Conservation (phyloP, 2,888 invertebrate genomes). For the Cantharis rustica region DNA sequence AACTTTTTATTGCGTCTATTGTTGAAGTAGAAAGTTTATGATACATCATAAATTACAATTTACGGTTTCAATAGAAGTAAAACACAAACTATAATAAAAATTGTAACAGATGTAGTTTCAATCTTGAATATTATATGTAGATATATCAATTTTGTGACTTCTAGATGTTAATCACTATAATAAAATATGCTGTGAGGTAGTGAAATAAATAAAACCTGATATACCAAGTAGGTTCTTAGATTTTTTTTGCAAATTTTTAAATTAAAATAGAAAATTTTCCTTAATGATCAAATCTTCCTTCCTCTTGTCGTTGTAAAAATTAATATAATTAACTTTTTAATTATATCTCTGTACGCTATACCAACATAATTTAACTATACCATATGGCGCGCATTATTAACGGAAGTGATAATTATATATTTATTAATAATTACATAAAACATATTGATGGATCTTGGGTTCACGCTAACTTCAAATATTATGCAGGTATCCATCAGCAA, state of each 20-base stretch:
- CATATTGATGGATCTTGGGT: not conserved
- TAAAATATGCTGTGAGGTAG: not conserved
- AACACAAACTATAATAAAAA: conserved; percentile 6
- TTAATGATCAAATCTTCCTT: not conserved
- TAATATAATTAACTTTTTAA: not conserved
- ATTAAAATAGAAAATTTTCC: not conserved
- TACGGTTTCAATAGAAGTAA: conserved; percentile 13
- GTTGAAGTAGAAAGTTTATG: conserved; percentile 32
- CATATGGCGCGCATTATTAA: not conserved
- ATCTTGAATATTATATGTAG: not conserved
- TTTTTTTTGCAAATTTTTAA: not conserved
- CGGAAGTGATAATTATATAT: not conserved
- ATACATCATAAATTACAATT: conserved; percentile 20
- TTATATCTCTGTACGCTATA: not conserved
- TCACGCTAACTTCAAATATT: not conserved
- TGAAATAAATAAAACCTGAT: not conserved
- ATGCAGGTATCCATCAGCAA: not conserved
- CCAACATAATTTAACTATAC: not conserved
- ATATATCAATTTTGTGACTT: not conserved
- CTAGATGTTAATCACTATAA: not conserved
- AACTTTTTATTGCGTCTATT: conserved; percentile 30
- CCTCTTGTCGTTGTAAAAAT: not conserved
- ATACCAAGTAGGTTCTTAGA: not conserved
- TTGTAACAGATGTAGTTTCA: conserved; percentile 10
- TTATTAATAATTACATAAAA: not conserved